Conservation (phyloP, 1,140 invertebrate genomes). For the Ridgeia piscesae region DNA sequence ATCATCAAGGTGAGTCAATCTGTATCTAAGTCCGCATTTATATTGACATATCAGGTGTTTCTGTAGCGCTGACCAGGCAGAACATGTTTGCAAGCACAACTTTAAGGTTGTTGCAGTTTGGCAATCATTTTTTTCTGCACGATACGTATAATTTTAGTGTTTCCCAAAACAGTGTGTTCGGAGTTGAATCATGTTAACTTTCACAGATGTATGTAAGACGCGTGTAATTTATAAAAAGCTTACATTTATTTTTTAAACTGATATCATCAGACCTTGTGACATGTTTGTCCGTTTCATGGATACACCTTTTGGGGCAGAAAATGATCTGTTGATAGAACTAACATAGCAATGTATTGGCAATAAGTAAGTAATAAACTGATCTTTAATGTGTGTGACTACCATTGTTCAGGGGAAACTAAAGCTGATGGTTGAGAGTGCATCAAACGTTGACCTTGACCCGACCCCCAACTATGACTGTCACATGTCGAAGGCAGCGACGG, state of each 20-base stretch:
- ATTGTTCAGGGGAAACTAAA: conserved; percentile 38
- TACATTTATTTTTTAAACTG: too few species aligned
- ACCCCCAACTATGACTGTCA: conserved; percentile 45
- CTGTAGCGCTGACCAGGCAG: not conserved
- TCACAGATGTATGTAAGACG: too few species aligned
- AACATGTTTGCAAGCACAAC: conserved; percentile 8
- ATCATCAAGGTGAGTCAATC: conserved; percentile 23
- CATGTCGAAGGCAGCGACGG: conserved; percentile 31
- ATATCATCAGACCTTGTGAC: too few species aligned
- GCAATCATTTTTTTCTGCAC: not conserved
- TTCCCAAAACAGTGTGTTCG: too few species aligned
- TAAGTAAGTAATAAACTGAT: not conserved
- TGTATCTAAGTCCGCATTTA: too few species aligned
- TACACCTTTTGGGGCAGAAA: not conserved
- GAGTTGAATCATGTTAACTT: too few species aligned
- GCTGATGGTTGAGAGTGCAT: conserved; percentile 35
- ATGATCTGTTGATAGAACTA: not conserved
- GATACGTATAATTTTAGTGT: too few species aligned
- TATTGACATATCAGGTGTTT: too few species aligned
- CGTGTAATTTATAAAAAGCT: too few species aligned
- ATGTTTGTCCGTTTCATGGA: not conserved
- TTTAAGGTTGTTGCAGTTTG: not conserved
- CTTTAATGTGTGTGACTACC: not conserved
- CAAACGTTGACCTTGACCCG: conserved; percentile 36
- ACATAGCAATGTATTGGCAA: not conserved